Evolutionary conservation across 2,113 vertebrate genomes (phyloP).

Genomic region (Sander vitreus): DNA sequence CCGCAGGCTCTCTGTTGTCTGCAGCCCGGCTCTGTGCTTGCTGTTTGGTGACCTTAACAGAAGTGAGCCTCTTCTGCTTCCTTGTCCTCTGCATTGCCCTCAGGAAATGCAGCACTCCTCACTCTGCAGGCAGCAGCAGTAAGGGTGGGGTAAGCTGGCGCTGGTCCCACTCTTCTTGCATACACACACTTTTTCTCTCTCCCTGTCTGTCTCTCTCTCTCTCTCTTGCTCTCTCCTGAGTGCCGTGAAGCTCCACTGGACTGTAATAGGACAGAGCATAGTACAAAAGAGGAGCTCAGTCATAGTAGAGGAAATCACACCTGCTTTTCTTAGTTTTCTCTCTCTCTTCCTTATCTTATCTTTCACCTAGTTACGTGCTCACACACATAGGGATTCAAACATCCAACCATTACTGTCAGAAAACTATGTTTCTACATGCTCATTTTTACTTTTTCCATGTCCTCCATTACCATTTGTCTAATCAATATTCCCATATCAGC

Average conservation of each 20-base stretch:
- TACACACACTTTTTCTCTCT: constrained; percentile 23
- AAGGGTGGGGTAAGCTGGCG: constrained; percentile 82
- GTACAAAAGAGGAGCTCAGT: constrained; percentile 35
- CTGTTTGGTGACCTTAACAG: constrained; percentile 62
- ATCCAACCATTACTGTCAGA: neutral
- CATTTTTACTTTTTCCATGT: neutral
- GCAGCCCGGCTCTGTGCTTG: constrained; percentile 33
- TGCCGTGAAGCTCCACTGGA: constrained; percentile 48
- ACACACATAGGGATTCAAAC: neutral
- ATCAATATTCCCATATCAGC: neutral
- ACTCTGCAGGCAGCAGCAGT: constrained; percentile 80
- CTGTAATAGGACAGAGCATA: constrained; percentile 46
- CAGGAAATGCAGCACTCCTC: constrained; percentile 83
- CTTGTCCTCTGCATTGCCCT: constrained; percentile 81
- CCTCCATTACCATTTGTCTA: neutral
- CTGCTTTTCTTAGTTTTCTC: constrained; percentile 40
- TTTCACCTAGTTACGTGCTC: neutral
- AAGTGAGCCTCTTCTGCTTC: constrained; percentile 63
- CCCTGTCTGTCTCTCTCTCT: constrained; percentile 14
- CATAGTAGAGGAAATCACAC: constrained; percentile 22
- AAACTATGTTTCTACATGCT: too few relatives aligned
- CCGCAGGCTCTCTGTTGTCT: constrained; percentile 16
- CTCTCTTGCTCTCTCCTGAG: constrained; percentile 35
- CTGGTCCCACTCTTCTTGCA: constrained; percentile 61
- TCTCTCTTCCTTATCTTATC: neutral